Conservation (phyloP, 2,888 invertebrate species). For the Platycheirus rosarum region DNA sequence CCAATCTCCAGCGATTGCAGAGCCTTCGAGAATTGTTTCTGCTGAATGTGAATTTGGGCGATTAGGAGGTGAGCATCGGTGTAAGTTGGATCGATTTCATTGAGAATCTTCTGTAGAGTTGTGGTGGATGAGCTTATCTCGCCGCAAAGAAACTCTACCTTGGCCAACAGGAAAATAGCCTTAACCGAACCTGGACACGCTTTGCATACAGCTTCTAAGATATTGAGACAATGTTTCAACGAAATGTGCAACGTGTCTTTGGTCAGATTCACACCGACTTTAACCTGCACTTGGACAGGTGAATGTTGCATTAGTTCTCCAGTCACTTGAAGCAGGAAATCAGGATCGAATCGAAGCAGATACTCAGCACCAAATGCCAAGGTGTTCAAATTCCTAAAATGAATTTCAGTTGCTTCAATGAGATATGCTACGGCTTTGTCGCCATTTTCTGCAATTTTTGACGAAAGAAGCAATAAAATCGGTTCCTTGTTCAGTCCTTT, state of each 20-base stretch:
- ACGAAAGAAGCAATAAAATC: slow-evolving; percentile 87
- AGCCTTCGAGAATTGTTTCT: slow-evolving; percentile 89
- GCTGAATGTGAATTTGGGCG: slow-evolving; percentile 91
- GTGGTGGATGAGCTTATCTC: slow-evolving; percentile 88
- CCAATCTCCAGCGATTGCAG: slow-evolving; percentile 94
- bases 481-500: slow-evolving; percentile 88
- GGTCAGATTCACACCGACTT: slow-evolving; percentile 80
- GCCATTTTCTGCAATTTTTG: slow-evolving; percentile 85
- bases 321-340: slow-evolving; percentile 91
- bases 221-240: slow-evolving; percentile 85
- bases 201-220: slow-evolving; percentile 88
- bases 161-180: slow-evolving; percentile 88
- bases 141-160: slow-evolving; percentile 91
- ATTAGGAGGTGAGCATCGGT: slow-evolving; percentile 93
- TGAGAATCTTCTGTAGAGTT: slow-evolving; percentile 88
- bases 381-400: slow-evolving; percentile 83
- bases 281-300: slow-evolving; percentile 85
- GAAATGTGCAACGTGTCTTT: slow-evolving; percentile 83
- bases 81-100: slow-evolving; percentile 89
- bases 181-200: slow-evolving; percentile 91
- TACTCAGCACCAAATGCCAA: slow-evolving; percentile 90
- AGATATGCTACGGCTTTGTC: slow-evolving; percentile 85
- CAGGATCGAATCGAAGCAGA: slow-evolving; percentile 90
- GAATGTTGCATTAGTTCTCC: slow-evolving; percentile 90
- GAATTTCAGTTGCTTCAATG: slow-evolving; percentile 85